These are phyloP conservation scores for Planiliza haematocheilus DNA, from an alignment of 2,113 vertebrate genomes.

Conservation along the genomic window DNA sequence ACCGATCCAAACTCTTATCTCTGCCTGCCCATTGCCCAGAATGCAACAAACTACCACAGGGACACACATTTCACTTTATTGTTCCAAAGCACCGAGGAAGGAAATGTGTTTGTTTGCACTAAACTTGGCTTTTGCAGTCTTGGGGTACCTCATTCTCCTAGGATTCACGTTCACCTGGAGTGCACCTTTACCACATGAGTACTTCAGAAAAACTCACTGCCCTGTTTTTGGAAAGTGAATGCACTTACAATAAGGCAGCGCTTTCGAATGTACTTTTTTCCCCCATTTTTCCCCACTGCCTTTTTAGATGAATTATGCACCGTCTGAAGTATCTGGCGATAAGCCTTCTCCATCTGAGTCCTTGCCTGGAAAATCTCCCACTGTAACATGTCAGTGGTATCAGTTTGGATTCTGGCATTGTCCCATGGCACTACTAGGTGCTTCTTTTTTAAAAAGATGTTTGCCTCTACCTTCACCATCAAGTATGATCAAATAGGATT, in stretches of 20 bases:
- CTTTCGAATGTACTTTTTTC: slow-evolving; percentile 25
- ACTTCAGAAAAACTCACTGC: slow-evolving; percentile 27
- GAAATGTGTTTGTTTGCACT: slow-evolving; percentile 36
- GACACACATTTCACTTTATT: slow-evolving; percentile 71
- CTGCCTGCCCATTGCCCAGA: slow-evolving; percentile 73
- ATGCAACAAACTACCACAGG: slow-evolving; percentile 73
- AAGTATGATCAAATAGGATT: slow-evolving; percentile 45
- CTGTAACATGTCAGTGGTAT: slow-evolving; percentile 23
- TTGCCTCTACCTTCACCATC: slow-evolving; percentile 4
- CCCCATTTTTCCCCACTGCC: not conserved
- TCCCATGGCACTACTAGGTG: not conserved
- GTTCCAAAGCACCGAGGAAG: slow-evolving; percentile 56
- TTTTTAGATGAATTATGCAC: slow-evolving; percentile 46
- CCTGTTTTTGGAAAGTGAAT: slow-evolving; percentile 24
- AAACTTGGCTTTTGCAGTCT: slow-evolving; percentile 39
- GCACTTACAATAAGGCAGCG: slow-evolving; percentile 39
- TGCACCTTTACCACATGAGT: slow-evolving; percentile 20
- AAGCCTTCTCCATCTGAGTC: slow-evolving; percentile 25
- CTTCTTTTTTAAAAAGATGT: slow-evolving; percentile 18
- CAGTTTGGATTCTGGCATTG: slow-evolving; percentile 12
- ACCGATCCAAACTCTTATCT: slow-evolving; percentile 84
- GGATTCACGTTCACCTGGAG: slow-evolving; percentile 45
- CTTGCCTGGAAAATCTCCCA: slow-evolving; percentile 3
- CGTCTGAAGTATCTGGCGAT: slow-evolving; percentile 35
- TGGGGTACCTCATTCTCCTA: slow-evolving; percentile 14